phyloP scores from a whole-genome alignment of 2,113 vertebrate genomes.

The Sinocyclocheilus anophthalmus region DNA sequence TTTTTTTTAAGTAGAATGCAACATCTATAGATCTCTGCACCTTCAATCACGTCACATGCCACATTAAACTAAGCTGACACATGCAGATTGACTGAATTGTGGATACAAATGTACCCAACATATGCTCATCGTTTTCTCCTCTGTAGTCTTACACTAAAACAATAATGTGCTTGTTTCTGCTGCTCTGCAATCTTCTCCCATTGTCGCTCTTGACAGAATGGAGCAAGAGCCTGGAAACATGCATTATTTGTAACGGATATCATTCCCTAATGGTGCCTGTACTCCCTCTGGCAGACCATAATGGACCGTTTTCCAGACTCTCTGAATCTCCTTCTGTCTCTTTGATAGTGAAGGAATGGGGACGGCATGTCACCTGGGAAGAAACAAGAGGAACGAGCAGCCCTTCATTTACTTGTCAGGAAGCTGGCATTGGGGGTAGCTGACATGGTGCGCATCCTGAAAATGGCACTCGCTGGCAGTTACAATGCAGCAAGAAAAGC shows the following conservation, averaged over 20 bases:
- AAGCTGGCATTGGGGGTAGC: too few species aligned
- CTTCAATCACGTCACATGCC: background rate
- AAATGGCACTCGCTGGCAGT: too few species aligned
- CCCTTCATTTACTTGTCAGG: too few species aligned
- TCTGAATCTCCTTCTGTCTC: too few species aligned
- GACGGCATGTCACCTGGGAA: too few species aligned
- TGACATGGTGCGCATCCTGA: too few species aligned
- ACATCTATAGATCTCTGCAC: background rate
- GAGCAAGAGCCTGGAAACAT: constrained; percentile 71
- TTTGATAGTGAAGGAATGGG: too few species aligned
- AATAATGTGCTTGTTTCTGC: constrained; percentile 16
- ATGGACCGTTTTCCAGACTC: too few species aligned
- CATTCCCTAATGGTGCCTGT: too few species aligned
- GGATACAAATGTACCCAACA: background rate
- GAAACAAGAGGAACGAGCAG: too few species aligned
- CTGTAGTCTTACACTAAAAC: background rate
- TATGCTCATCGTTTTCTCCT: background rate
- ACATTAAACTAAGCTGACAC: background rate
- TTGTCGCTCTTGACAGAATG: constrained; percentile 61
- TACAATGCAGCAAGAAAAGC: too few species aligned
- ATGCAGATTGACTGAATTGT: background rate
- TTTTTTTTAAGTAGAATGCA: background rate
- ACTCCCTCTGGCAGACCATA: too few species aligned
- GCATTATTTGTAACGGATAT: constrained; percentile 82
- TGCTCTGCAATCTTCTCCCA: background rate